Base-by-base conservation (phyloP, 1,140 invertebrate species). In the Tetramorium parvispinum region DNA sequence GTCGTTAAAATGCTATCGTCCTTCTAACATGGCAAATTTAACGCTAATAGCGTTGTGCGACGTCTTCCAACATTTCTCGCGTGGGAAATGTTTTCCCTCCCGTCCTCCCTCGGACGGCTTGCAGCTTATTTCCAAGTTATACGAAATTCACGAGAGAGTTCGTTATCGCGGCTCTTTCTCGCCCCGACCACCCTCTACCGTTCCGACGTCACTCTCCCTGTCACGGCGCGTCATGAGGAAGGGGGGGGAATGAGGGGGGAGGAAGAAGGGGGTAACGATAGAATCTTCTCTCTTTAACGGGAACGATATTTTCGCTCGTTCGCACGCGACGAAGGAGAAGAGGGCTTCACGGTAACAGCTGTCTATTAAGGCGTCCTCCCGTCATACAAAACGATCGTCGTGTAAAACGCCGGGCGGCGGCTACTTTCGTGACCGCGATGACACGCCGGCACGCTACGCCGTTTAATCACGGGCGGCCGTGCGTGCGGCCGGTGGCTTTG, bases 371-470 rank as follows among this genome's bases (percentile, higher is more conserved):
- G 59, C 21, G 2, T n/a, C 51, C 21, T 65, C 27, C 43, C 43
- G 27, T 55, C 27, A 6, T 73, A 21, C 51, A 73, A 55, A 53
- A 49, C 59, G 21, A 24, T 81, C 46, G 32, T 70, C 51, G 71
- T 40, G 32, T 24, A 57, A 75, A 53, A 59, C 85, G 85, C 78
- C 53, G 4, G 4, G 8, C 8, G 8, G 86, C 11, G 70, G 46
- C 76, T 82, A 83, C 77, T 70, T 75, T 83, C 88, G 89, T 90
- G 86, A 88, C 86, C 49, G 66, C 77, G 89, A 83, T 78, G 89
- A 88, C 82, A 78, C 82, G 79, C 55, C 40, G 63, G 70, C 71
- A 70, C 73, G 86, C 71, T n/a, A 61, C 32, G 53, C 46, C 55
- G 77, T 86, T 87, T 86, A 81, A 82, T 87, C 76, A 86, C 78